Evolutionary conservation across 2,888 invertebrate genomes (phyloP), one percentile per base, ranked within the genome.

Genomic region (Unio delphinus): DNA sequence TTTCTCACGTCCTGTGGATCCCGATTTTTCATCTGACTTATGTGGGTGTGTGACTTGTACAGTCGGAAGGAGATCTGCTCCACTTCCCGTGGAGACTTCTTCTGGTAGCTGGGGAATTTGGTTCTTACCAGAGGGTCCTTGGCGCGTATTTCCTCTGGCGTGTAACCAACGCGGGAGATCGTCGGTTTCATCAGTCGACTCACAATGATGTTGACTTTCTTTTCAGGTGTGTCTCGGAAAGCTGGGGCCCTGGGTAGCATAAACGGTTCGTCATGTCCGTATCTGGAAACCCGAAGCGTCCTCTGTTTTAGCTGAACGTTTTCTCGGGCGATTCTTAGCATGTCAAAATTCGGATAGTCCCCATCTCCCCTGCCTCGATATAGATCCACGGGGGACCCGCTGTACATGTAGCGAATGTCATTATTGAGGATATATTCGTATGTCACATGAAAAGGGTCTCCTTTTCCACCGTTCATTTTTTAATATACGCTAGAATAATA

Each of bases 311-410:
- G 69, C 18, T 75, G 65, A 6, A 79, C 75, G 65, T 75, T 80
- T 76, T 81, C 78, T 34, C 79, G 58, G 20, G 75, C 74, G 15
- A 81, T 65, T 20, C 81, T 67, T 18, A 81, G 69, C 81, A 81
- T 81, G 61, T 81, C 81, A 64, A 81, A 81, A 66, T 81, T 81
- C 7, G 81, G 81, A 61, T 81, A 81, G 58, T 81, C 81, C 26
- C 77, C 77, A 55, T 74, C 76, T 61, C 78, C 68, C 11, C 80
- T 61, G 17, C 78, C 77, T 61, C 67, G 78, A 65, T 74, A 74
- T 67, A 74, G 65, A 15, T 70, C 69, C 23, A 75, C 57, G 4
- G 80, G 81, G 58, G 74, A 74, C 4, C 81, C 81, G 59, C 79
- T 79, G 69, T 81, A 80, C 76, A 80, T 78, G 60, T 81, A 81